Evolutionary conservation across 64 coral and sea anemone species (phyloP), one percentile per base, ranked within the genome.

Genomic region (Acropora yongei): DNA sequence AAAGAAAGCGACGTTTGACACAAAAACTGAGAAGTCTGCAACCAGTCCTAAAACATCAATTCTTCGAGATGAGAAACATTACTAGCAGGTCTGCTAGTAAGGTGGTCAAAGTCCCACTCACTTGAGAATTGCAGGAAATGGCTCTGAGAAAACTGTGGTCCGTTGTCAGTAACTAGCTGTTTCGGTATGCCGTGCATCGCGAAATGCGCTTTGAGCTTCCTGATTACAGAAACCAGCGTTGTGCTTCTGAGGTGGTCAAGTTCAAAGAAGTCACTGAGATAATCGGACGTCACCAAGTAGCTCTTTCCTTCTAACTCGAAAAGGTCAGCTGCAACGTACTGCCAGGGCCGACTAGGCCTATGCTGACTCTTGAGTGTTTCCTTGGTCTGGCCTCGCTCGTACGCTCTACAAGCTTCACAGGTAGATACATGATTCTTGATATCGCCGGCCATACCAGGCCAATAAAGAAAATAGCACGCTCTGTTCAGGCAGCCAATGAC

Each of bases 231-330:
- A 2, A 79, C 48, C 3, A 47, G 51, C 2, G 77, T 19, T 51
- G 47, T 79, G 44, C 75, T 77, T 77, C 75, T 77, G 42, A 79
- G 48, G 18, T 79, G 47, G 47, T 79, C 47, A 20, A 79, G 77
- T 53, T 79, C 77, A 17, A 79, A 55, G 14, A 79, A 79, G 51
- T 79, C 77, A 55, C 77, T 55, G n/a, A 55, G 57, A 79, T 79
- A 79, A 14, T 79, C 77, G 5, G 49, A 51, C 4, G 47, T 79
- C 48, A 79, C 77, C 14, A 79, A 17, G 76, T 50, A 50, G 47
- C 76, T 78, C 19, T 57, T 80, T 80, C 49, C 78, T 4, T 80
- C 50, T 30, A 80, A 57, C 50, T 58, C 0, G 40, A 80, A 57
- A 1, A 9, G 49, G 19, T 80, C 51, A 57, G 49, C 78, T 39